Evolutionary conservation across 2,797 vertebrate species (phyloP), one percentile per base, ranked within the genome.

Genomic region (Sternarchorhynchus goeldii): DNA sequence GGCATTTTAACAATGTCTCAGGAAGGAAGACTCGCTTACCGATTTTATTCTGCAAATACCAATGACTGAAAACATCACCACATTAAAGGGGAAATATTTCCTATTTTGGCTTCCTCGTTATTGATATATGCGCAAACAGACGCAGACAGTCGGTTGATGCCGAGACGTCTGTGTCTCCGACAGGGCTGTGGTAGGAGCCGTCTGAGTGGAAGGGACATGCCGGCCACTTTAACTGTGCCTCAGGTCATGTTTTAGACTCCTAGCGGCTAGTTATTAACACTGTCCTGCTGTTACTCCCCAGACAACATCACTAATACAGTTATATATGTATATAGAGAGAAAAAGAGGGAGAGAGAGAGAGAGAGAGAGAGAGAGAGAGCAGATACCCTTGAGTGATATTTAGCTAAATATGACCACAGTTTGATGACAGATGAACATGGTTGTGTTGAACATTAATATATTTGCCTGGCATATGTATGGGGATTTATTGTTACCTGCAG

Each of bases 201-300:
- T 69, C 78, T 50, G 62, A 20, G 63, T 20, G 18, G 25, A 21
- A 21, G 20, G 8, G 60, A 6, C 20, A 29, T 18, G 34, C 34
- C 34, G 64, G 63, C 73, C 67, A 75, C 72, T 80, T 80, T 76
- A 74, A 71, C 57, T 78, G 56, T 59, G 65, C 81, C 71, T 57
- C 64, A 71, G 66, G 65, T 70, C 77, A 76, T 67, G 63, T 73
- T 70, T 32, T 58, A 73, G 39, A 50, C 41, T 57, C 29, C 41
- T 74, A 64, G 56, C 57, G 77, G 57, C 58, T 73, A 41, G 65
- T 32, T 57, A 74, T 17, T 63, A 78, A 36, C 34, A 36, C 34
- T 36, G 34, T 7, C 34, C 34, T 36, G 70, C 53, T 70, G 56
- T 20, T 17, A 34, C 4, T 56, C 45, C 16, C 0, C 31, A 72